Percentiles rank a stretch among this genome's conserved stretches.
phyloP scores from a whole-genome alignment of 2,888 invertebrate genomes.

The Epirrhoe alternata region DNA sequence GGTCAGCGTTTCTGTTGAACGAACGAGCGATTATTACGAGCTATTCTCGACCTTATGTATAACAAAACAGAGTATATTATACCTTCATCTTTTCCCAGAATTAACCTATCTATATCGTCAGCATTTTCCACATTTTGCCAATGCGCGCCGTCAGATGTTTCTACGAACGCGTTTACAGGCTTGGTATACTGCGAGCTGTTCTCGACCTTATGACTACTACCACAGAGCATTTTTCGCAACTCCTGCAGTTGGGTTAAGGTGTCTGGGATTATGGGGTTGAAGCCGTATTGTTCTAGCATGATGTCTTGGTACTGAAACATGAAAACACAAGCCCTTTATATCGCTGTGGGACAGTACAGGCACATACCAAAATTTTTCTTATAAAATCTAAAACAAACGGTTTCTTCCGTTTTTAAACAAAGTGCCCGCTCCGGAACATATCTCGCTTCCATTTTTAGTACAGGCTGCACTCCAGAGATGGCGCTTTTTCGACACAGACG shows the following conservation, averaged over 20 bases:
- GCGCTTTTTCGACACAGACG: no score
- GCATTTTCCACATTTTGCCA: conserved; percentile 62
- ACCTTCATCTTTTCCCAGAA: conserved; percentile 26
- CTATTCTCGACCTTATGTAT: neutral
- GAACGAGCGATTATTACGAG: neutral
- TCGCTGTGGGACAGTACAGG: no score
- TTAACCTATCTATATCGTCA: conserved; percentile 54
- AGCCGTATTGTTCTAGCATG: conserved; percentile 51
- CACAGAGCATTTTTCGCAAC: conserved; percentile 49
- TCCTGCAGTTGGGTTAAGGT: conserved; percentile 49
- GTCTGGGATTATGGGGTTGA: conserved; percentile 49
- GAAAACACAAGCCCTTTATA: no score
- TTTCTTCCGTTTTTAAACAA: no score
- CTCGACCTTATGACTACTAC: conserved; percentile 47
- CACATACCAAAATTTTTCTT: no score
- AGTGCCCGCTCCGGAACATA: no score
- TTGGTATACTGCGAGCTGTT: conserved; percentile 51
- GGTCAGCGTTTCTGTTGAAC: conserved; percentile 30
- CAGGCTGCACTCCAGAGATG: no score
- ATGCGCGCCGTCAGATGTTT: conserved; percentile 45
- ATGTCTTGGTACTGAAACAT: conserved; percentile 52
- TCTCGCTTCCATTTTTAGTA: no score
- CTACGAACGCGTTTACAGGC: conserved; percentile 34
- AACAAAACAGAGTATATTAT: neutral
- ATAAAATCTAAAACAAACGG: no score